phyloP scores from a whole-genome alignment of 2,797 vertebrate species.

The Naso thynnoides region DNA sequence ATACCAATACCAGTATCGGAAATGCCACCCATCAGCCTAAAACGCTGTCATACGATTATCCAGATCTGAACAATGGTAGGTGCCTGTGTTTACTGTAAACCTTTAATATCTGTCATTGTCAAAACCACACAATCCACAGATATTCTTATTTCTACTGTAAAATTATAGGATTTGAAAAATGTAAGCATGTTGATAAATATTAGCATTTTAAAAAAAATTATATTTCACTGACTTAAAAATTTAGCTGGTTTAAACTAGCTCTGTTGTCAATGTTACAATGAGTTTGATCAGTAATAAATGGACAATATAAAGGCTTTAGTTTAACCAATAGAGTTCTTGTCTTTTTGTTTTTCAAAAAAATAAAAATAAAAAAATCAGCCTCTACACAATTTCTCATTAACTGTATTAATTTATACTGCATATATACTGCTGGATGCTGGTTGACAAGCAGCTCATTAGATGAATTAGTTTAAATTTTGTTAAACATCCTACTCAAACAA shows the following conservation, averaged over 20 bases:
- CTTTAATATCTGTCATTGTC: not conserved
- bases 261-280: too few species aligned
- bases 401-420: not conserved
- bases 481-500: not conserved
- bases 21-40: slow-evolving; percentile 32
- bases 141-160: not conserved
- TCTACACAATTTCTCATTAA: not conserved
- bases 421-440: not conserved
- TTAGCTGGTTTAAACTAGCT: not conserved
- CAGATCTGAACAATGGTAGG: slow-evolving; percentile 14
- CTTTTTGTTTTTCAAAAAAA: too few species aligned
- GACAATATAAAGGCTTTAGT: too few species aligned
- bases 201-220: too few species aligned
- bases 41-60: slow-evolving; percentile 33
- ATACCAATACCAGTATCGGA: too few species aligned
- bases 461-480: not conserved
- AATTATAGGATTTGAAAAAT: not conserved
- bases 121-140: not conserved
- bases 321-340: too few species aligned
- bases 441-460: not conserved
- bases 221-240: not conserved
- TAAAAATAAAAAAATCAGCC: not conserved
- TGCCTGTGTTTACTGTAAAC: not conserved
- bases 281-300: too few species aligned
- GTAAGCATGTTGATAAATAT: too few species aligned